Evolutionary conservation across 1,140 invertebrate genomes (phyloP).

Genomic region (Solenopsis invicta): DNA sequence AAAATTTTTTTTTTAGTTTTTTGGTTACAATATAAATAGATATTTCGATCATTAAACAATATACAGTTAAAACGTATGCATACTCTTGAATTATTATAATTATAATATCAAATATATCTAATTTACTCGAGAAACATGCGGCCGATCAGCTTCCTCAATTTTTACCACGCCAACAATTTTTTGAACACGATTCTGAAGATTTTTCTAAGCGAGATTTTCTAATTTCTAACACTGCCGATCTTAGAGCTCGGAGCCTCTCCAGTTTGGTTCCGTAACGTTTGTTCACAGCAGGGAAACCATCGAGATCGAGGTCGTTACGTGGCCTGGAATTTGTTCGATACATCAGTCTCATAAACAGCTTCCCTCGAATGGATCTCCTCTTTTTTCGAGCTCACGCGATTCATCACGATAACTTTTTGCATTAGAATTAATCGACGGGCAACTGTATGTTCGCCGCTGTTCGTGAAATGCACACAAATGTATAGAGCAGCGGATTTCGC

Average conservation of each 20-base stretch:
- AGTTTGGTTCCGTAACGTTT: constrained; percentile 14
- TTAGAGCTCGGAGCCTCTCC: constrained; percentile 16
- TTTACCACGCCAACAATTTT: constrained; percentile 12
- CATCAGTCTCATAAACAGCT: background rate
- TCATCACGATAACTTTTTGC: background rate
- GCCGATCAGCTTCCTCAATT: background rate
- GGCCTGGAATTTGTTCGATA: constrained; percentile 66
- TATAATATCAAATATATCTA: background rate
- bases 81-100: background rate
- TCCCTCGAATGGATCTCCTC: constrained; percentile 3
- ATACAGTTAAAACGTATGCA: background rate
- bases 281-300: constrained; percentile 44
- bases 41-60: background rate
- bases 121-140: background rate
- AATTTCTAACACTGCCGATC: too few species aligned
- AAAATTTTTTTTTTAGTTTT: background rate
- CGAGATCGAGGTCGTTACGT: constrained; percentile 69
- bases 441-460: constrained; percentile 14
- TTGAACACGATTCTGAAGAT: background rate
- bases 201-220: too few species aligned
- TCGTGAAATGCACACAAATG: constrained; percentile 25
- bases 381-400: background rate
- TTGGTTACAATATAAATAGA: background rate
- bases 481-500: constrained; percentile 20
- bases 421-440: background rate